Conservation (phyloP, 2,888 invertebrate species). For the Trilocha varians region DNA sequence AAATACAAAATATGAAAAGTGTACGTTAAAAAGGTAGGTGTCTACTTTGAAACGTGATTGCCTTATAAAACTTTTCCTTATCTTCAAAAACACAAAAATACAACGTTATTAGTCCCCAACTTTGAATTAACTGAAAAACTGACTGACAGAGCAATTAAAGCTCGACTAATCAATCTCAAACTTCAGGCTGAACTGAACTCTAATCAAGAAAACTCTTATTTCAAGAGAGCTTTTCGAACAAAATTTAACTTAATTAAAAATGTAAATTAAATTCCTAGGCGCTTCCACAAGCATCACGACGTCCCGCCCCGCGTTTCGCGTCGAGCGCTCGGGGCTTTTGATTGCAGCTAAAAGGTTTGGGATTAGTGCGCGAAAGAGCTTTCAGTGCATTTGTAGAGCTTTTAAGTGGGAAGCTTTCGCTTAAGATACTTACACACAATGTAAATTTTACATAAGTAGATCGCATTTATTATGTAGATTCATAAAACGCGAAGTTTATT, state of each 20-base stretch:
- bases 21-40: too few species aligned
- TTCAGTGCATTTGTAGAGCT: conserved; percentile 75
- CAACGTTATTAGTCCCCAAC: background rate
- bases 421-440: conserved; percentile 73
- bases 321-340: conserved; percentile 67
- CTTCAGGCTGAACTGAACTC: conserved; percentile 70
- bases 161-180: conserved; percentile 73
- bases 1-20: too few species aligned
- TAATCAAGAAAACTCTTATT: conserved; percentile 73
- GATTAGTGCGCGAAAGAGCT: conserved; percentile 74
- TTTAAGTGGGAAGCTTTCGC: conserved; percentile 74
- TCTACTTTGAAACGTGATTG: too few species aligned
- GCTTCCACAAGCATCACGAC: conserved; percentile 71
- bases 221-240: conserved; percentile 73
- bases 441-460: conserved; percentile 64
- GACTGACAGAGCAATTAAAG: conserved; percentile 69
- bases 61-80: too few species aligned
- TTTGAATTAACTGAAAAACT: background rate
- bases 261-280: conserved; percentile 74
- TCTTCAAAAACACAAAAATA: conserved; percentile 24
- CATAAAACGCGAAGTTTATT: conserved; percentile 6
- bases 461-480: conserved; percentile 38
- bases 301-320: conserved; percentile 27
- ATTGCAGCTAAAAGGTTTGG: conserved; percentile 75
- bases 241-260: conserved; percentile 74